Conservation (phyloP, 2,113 vertebrate genomes). For the Beaufortia kweichowensis region DNA sequence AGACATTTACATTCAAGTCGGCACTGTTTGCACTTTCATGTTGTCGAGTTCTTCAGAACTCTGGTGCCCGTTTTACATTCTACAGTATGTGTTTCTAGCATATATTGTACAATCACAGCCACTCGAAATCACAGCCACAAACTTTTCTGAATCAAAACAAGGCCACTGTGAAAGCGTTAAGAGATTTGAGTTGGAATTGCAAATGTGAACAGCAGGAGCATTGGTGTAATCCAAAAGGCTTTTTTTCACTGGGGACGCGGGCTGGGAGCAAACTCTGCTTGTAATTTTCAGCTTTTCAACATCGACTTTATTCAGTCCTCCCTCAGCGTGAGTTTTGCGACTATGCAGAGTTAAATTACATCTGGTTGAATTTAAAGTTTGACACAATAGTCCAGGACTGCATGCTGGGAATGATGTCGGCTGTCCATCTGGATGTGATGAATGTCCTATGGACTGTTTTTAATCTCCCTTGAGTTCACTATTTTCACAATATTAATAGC, state of each 20-base stretch:
- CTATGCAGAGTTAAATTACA: constrained; percentile 37
- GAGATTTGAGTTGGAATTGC: constrained; percentile 46
- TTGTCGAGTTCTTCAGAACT: neutral
- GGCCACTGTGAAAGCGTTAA: constrained; percentile 23
- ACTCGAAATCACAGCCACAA: neutral
- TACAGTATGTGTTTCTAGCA: neutral
- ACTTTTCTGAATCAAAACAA: constrained; percentile 22
- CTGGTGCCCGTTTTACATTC: constrained; percentile 27
- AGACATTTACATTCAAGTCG: constrained; percentile 36
- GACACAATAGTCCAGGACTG: neutral
- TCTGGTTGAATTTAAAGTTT: constrained; percentile 41
- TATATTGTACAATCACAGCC: constrained; percentile 8
- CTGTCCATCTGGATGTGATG: neutral
- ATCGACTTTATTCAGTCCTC: neutral
- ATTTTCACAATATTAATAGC: neutral
- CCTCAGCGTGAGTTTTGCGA: neutral
- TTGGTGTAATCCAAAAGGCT: constrained; percentile 37
- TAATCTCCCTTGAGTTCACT: neutral
- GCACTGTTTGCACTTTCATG: constrained; percentile 25
- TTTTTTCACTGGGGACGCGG: constrained; percentile 37
- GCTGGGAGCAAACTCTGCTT: constrained; percentile 30
- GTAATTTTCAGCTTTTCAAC: constrained; percentile 23
- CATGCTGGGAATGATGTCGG: neutral
- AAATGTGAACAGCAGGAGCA: constrained; percentile 52
- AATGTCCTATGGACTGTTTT: constrained; percentile 10